A percentile compares a stretch with the other conserved stretches of the same genome.
Conservation (phyloP, 2,113 vertebrate species). For the Dicaeum eximium region DNA sequence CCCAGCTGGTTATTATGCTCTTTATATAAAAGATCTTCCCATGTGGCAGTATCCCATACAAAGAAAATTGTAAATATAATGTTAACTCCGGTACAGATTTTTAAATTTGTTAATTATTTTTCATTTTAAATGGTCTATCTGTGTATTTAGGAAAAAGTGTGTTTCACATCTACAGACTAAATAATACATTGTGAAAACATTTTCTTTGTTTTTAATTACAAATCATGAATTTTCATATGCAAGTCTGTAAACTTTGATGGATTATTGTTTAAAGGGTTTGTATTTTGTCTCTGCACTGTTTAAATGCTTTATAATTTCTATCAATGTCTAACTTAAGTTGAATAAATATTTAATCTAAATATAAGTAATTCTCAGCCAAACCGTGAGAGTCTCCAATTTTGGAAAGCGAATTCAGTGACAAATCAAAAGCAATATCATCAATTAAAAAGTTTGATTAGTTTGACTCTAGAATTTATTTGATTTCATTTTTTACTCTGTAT, state of each 20-base stretch:
- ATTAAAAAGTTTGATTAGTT: neutral
- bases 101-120: neutral
- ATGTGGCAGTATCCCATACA: neutral
- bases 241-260: neutral
- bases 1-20: rapidly evolving
- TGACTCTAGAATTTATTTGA: neutral
- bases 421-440: neutral
- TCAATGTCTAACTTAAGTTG: neutral
- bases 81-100: neutral
- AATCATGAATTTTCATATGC: neutral
- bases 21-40: neutral
- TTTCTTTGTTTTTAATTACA: neutral
- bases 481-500: neutral
- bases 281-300: neutral
- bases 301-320: neutral
- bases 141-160: neutral
- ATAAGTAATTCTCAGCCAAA: neutral
- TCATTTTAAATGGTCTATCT: neutral
- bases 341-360: neutral
- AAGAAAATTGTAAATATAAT: neutral
- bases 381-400: neutral
- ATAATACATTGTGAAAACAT: neutral
- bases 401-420: neutral
- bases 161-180: neutral
- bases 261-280: neutral